phyloP scores from a whole-genome alignment of 2,888 invertebrate species.

The Tribolium freemani region DNA sequence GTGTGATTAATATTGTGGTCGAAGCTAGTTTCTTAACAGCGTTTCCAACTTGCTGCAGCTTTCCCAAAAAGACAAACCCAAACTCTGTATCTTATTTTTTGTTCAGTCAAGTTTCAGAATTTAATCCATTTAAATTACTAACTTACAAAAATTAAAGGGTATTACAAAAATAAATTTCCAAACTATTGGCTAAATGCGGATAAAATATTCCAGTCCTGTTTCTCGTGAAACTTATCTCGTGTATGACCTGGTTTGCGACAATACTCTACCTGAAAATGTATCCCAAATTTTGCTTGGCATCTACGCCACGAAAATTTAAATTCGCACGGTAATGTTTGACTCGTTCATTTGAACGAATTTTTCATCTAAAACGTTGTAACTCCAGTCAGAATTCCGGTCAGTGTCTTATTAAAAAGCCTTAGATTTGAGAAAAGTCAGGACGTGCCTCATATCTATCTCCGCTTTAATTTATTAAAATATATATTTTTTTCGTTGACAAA shows the following conservation, averaged over 20 bases:
- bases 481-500: slow-evolving; percentile 1
- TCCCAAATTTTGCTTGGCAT: background rate
- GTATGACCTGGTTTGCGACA: background rate
- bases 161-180: no score
- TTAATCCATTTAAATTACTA: no score
- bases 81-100: no score
- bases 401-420: background rate
- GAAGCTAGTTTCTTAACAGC: background rate
- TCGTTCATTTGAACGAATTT: no score
- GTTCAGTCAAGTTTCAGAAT: no score
- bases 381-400: no score
- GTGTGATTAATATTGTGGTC: background rate
- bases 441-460: background rate
- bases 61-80: no score
- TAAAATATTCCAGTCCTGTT: no score
- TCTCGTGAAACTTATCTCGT: background rate
- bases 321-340: background rate
- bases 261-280: background rate
- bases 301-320: background rate
- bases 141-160: no score
- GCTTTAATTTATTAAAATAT: slow-evolving; percentile 9
- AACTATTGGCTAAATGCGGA: no score
- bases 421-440: background rate
- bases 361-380: no score
- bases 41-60: background rate